A percentile compares a stretch with the other conserved stretches of the same genome.
Conservation (phyloP, 2,113 vertebrate genomes). For the Pachycephala philippinensis region DNA sequence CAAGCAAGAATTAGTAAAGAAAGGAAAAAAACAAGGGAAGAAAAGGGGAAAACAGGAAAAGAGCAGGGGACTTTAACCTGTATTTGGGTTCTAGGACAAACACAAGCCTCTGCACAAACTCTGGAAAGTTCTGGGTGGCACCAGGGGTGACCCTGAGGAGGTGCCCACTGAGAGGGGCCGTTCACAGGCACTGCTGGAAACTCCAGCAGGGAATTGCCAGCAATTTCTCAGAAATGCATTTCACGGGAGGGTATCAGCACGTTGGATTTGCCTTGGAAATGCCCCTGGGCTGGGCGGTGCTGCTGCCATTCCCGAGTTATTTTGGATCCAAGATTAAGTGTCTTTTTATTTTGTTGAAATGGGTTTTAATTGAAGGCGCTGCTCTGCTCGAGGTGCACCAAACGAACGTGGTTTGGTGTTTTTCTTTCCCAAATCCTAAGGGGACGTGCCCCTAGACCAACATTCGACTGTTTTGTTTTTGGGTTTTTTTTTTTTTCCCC, state of each 20-base stretch:
- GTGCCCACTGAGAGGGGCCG: neutral
- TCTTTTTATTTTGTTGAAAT: conserved; percentile 50
- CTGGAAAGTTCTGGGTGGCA: neutral
- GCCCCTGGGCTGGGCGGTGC: conserved; percentile 16
- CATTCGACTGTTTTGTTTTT: conserved; percentile 51
- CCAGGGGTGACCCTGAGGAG: neutral
- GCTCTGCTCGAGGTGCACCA: conserved; percentile 59
- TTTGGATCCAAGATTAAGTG: conserved; percentile 43
- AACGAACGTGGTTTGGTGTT: conserved; percentile 53
- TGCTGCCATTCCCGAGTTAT: neutral
- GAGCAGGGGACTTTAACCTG: neutral
- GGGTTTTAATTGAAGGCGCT: conserved; percentile 50
- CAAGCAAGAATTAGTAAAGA: neutral
- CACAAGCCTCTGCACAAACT: neutral
- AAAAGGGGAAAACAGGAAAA: neutral
- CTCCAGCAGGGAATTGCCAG: neutral
- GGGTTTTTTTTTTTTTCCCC: neutral
- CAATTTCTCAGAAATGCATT: conserved; percentile 32
- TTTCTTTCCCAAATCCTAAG: conserved; percentile 70
- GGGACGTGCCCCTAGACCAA: conserved; percentile 57
- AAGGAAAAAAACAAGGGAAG: neutral
- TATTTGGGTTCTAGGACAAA: neutral
- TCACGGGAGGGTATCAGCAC: neutral
- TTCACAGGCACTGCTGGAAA: conserved; percentile 9
- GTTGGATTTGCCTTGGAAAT: conserved; percentile 51